Evolutionary conservation across 2,113 vertebrate genomes (phyloP).

Genomic region (Helogale parvula): DNA sequence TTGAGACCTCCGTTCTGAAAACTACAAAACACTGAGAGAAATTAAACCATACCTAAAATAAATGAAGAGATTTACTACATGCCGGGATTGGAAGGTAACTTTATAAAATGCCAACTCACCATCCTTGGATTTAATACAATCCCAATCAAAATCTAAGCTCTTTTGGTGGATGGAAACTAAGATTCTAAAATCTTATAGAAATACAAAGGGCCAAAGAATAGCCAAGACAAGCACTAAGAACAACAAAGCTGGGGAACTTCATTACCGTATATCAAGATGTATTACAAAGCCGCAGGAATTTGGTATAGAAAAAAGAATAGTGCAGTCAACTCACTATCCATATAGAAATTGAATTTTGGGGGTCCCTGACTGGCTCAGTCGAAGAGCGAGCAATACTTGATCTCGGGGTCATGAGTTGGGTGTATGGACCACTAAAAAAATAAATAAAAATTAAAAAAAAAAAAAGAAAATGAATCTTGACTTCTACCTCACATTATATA

Average conservation of each 20-base stretch:
- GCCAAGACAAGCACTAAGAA: background rate
- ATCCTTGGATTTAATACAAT: background rate
- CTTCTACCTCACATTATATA: too few species aligned
- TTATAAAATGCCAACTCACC: background rate
- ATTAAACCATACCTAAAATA: conserved; percentile 26
- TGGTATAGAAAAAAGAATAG: background rate
- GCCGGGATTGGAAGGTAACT: background rate
- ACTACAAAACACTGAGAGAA: background rate
- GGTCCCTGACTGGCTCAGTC: too few species aligned
- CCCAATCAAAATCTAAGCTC: background rate
- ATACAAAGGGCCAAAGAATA: background rate
- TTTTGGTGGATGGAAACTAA: background rate
- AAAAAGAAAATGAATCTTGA: background rate
- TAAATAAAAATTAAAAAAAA: too few species aligned
- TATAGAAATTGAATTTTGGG: background rate
- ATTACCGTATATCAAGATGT: background rate
- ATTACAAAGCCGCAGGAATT: background rate
- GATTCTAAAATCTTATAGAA: background rate
- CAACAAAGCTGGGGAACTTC: background rate
- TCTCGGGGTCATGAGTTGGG: too few species aligned
- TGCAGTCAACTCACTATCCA: background rate
- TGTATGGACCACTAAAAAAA: too few species aligned
- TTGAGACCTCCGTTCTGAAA: background rate
- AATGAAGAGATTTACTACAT: background rate
- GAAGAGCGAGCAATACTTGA: too few species aligned